Percentiles rank a stretch among this genome's conserved stretches.
phyloP scores from a whole-genome alignment of 1,140 invertebrate species.

The Trialeurodes vaporariorum region DNA sequence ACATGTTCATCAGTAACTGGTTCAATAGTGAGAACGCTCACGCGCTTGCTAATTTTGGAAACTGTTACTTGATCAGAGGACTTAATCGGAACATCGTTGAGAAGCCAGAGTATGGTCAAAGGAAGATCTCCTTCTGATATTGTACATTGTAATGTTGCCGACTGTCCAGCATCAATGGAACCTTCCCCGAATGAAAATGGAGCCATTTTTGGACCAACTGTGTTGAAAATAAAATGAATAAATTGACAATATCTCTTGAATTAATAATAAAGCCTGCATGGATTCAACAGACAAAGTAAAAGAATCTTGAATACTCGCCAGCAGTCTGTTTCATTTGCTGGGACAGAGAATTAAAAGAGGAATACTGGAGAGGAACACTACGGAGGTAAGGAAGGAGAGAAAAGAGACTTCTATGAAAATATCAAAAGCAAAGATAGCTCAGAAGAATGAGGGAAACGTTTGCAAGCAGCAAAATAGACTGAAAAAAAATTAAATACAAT shows the following conservation, averaged over 20 bases:
- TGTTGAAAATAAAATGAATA: too few species aligned
- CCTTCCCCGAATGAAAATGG: conserved; percentile 51
- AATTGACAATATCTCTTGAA: background rate
- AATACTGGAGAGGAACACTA: background rate
- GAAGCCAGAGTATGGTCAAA: conserved; percentile 51
- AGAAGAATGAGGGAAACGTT: too few species aligned
- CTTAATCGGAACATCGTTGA: conserved; percentile 36
- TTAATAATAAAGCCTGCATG: background rate
- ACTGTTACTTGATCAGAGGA: conserved; percentile 43
- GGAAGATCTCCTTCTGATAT: conserved; percentile 54
- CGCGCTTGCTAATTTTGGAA: conserved; percentile 51
- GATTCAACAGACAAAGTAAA: background rate
- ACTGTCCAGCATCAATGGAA: conserved; percentile 33
- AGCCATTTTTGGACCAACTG: conserved; percentile 52
- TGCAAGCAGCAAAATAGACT: conserved; percentile 11
- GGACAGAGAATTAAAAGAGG: background rate
- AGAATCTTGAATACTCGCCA: background rate
- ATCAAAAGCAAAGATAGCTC: background rate
- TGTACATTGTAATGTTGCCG: conserved; percentile 28
- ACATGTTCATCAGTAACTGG: conserved; percentile 26
- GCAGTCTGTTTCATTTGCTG: too few species aligned
- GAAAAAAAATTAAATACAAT: conserved; percentile 7
- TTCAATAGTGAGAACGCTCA: conserved; percentile 42
- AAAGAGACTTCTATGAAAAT: background rate
- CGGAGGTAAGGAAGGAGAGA: background rate